These are phyloP conservation scores for Lasiurus cinereus DNA, from an alignment of 2,113 vertebrate genomes.

Conservation along the genomic window DNA sequence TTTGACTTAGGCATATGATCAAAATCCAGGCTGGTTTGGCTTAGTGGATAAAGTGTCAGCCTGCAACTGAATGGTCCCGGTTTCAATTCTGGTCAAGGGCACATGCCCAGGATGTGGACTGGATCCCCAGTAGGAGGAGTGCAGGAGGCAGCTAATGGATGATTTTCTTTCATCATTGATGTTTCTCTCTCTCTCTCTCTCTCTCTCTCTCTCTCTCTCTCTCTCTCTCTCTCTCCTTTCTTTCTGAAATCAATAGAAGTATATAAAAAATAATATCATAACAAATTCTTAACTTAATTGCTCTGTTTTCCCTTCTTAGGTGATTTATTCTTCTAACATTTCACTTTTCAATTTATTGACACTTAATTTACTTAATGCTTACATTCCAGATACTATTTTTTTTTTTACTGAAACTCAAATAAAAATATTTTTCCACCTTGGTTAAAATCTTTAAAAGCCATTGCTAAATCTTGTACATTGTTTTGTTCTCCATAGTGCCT, in stretches of 20 bases:
- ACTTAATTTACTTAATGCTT: conserved; percentile 33
- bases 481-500: conserved; percentile 12
- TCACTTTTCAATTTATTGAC: conserved; percentile 5
- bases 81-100: too few relatives aligned
- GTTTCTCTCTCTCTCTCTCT: too few relatives aligned
- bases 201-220: too few relatives aligned
- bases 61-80: too few relatives aligned
- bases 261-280: background rate
- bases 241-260: too few relatives aligned
- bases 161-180: too few relatives aligned
- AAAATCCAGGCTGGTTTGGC: too few relatives aligned
- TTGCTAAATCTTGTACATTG: background rate
- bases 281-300: background rate
- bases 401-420: conserved; percentile 12
- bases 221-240: too few relatives aligned
- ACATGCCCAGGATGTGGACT: too few relatives aligned
- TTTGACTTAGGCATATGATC: background rate
- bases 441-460: background rate
- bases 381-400: background rate
- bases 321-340: conserved; percentile 45
- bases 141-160: too few relatives aligned
- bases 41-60: too few relatives aligned
- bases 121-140: too few relatives aligned
- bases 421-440: conserved; percentile 15
- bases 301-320: background rate